Evolutionary conservation across 1,140 invertebrate species (phyloP), one percentile per base, ranked within the genome.

Genomic region (Lordiphosa stackelbergi): DNA sequence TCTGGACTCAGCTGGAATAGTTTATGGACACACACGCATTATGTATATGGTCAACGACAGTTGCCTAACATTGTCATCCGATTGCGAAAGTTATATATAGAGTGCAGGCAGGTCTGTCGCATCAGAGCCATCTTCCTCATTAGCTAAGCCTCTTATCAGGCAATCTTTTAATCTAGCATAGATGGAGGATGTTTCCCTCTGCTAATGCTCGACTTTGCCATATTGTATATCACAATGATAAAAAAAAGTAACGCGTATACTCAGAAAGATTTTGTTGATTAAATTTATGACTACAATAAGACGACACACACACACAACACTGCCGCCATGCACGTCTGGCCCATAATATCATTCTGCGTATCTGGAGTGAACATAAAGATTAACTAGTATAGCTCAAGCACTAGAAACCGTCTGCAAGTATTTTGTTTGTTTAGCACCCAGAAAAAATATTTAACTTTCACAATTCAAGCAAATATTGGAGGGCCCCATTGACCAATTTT

Each of bases 241-340:
- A 69, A 56, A 69, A 56, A 57, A 49, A 31, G 28, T 31, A 31
- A 31, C 28, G 7, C 41, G 51, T 36, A 8, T 16, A 49, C 51
- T 5, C 6, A 31, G 28, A 8, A 60, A 72, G 65, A 65, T 69
- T 58, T 46, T 46, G 24, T 84, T 84, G 69, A 84, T 78, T 83
- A 83, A 83, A 83, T 83, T 83, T 83, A 83, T 84, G 78, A 84
- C 63, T 69, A 59, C 53, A 74, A 74, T 62, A 68, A 77, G 43
- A 46, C 24, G 43, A 34, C 43, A 46, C n/a, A 12, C 28, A 28
- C 31, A 45, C 24, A 22, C 31, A 45, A 28, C 28, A 34, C 13
- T n/a, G 16, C 10, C 19, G 16, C 10, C 19, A 22, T 53, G 37
- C 13, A 10, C 43, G 56, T 22, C 40, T 19, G 9, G 41, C 37